Conservation (phyloP, 2,888 invertebrate genomes). For the Hecatera dysodea region DNA sequence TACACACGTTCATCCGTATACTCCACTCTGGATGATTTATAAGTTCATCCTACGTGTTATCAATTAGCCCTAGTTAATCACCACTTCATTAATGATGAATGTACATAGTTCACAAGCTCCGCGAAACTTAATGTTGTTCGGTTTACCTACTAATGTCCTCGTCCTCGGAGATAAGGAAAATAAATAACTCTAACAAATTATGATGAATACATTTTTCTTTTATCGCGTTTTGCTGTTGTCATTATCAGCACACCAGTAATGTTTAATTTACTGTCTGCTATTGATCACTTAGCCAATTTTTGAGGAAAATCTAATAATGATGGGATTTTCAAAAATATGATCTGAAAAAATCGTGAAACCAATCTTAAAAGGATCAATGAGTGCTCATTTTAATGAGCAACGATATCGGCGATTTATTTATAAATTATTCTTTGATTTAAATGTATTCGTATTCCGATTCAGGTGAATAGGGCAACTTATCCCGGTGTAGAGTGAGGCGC, state of each 20-base stretch:
- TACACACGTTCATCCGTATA: constrained; percentile 55
- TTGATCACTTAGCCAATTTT: constrained; percentile 18
- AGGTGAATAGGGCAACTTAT: constrained; percentile 89
- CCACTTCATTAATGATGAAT: constrained; percentile 56
- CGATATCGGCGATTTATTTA: constrained; percentile 39
- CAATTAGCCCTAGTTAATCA: constrained; percentile 57
- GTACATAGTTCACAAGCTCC: constrained; percentile 41
- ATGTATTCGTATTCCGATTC: constrained; percentile 82
- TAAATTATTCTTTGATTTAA: constrained; percentile 63
- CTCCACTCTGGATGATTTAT: constrained; percentile 58
- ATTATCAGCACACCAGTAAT: constrained; percentile 20
- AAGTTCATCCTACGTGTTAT: constrained; percentile 59
- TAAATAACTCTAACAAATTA: constrained; percentile 23
- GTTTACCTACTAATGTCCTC: constrained; percentile 27
- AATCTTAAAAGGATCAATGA: constrained; percentile 11
- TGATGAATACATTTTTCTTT: constrained; percentile 34
- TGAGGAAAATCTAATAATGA: constrained; percentile 13
- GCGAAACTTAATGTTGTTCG: constrained; percentile 30
- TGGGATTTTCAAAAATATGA: constrained; percentile 9
- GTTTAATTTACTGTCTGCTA: constrained; percentile 28
- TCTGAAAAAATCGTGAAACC: constrained; percentile 11
- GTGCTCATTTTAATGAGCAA: constrained; percentile 36
- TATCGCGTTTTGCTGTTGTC: constrained; percentile 16
- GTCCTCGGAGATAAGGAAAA: constrained; percentile 30
- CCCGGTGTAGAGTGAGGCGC: constrained; percentile 81